Conservation (phyloP, 2,113 vertebrate genomes). For the Nerophis lumbriciformis region DNA sequence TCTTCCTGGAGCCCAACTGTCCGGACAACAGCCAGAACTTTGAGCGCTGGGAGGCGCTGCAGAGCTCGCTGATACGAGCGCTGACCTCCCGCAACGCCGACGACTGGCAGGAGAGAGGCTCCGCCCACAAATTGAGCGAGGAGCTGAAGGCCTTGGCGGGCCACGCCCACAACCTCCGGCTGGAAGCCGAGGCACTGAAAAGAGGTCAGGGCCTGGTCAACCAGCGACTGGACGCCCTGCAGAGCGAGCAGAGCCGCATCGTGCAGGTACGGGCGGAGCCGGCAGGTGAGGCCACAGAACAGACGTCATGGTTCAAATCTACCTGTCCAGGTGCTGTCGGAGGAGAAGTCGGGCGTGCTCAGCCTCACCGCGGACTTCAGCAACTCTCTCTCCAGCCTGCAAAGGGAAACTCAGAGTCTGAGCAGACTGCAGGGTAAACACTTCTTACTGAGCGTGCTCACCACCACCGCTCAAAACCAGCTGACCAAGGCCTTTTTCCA, state of each 20-base stretch:
- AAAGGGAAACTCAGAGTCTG: constrained; percentile 74
- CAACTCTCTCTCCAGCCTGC: constrained; percentile 79
- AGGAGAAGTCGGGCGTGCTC: constrained; percentile 80
- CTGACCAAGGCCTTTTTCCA: no score
- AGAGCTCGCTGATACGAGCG: constrained; percentile 74
- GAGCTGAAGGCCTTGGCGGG: constrained; percentile 79
- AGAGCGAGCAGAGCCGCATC: constrained; percentile 80
- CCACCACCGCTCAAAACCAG: no score
- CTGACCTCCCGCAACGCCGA: constrained; percentile 72
- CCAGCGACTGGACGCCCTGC: constrained; percentile 78
- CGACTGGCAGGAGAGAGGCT: constrained; percentile 64
- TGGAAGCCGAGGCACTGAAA: constrained; percentile 75
- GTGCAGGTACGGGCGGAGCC: constrained; percentile 68
- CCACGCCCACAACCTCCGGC: constrained; percentile 69
- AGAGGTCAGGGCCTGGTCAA: constrained; percentile 79
- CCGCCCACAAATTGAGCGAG: constrained; percentile 73
- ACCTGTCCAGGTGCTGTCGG: constrained; percentile 77
- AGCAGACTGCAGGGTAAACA: constrained; percentile 60
- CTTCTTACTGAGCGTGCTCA: no score
- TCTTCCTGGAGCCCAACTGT: constrained; percentile 92
- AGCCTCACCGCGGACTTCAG: constrained; percentile 79
- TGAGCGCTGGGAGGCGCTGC: constrained; percentile 79
- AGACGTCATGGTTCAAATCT: neutral
- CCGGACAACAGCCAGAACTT: constrained; percentile 75
- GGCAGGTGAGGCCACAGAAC: no score